Percentiles rank a stretch among this genome's conserved stretches.
Evolutionary conservation across 2,888 invertebrate species (phyloP).

Genomic region (Hymenopus coronatus): DNA sequence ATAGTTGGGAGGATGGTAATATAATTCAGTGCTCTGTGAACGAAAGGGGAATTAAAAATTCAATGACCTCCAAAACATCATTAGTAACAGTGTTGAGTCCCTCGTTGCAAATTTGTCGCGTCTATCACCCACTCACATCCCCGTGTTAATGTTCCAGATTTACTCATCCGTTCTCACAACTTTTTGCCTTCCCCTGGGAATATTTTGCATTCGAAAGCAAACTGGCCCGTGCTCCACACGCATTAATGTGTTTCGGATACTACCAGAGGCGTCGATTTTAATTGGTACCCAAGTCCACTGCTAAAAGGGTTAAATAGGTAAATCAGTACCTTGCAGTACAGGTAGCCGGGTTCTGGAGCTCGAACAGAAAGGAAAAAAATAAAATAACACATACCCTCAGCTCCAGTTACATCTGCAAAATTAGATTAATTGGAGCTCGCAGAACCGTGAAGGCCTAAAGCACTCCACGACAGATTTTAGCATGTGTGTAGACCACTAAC

Average conservation of each 20-base stretch:
- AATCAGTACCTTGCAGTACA: not conserved
- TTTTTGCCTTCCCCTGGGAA: not conserved
- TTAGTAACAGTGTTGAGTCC: not conserved
- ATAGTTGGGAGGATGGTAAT: not conserved
- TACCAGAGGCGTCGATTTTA: not conserved
- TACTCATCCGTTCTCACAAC: not conserved
- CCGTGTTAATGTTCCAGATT: not conserved
- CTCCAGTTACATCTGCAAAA: not conserved
- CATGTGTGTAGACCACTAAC: too few relatives aligned
- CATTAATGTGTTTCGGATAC: not conserved
- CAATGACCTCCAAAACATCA: not conserved
- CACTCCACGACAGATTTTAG: too few relatives aligned
- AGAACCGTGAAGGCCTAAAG: too few relatives aligned
- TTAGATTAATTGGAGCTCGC: not conserved
- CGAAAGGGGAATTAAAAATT: not conserved
- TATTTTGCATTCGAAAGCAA: not conserved
- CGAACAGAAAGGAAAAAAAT: not conserved
- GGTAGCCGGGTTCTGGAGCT: not conserved
- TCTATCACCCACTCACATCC: not conserved
- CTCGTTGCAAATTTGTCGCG: not conserved
- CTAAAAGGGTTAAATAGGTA: not conserved
- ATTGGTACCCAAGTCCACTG: not conserved
- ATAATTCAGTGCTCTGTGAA: not conserved
- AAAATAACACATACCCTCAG: not conserved
- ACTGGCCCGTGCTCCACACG: not conserved